phyloP scores from a whole-genome alignment of 2,888 invertebrate genomes.

The Gryllus longicercus region DNA sequence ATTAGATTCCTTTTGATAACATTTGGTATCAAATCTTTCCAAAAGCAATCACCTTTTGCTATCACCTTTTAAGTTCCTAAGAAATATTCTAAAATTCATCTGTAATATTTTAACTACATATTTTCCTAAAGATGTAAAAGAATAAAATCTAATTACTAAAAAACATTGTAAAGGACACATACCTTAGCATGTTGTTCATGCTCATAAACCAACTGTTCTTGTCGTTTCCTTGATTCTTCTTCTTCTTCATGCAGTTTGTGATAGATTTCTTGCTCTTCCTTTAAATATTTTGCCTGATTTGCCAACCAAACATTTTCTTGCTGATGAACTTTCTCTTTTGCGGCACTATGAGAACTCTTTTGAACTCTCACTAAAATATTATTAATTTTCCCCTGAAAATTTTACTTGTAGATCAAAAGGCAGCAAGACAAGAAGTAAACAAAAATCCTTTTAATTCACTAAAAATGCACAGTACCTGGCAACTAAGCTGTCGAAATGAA shows the following conservation, averaged over 20 bases:
- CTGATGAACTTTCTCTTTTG: neutral
- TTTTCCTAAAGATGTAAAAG: too few species aligned
- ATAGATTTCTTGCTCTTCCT: slow-evolving; percentile 26
- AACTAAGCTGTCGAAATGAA: neutral
- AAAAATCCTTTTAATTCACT: neutral
- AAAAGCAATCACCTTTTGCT: too few species aligned
- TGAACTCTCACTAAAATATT: neutral
- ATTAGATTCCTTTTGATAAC: too few species aligned
- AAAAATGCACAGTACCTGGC: neutral
- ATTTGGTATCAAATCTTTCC: too few species aligned
- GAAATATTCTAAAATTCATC: too few species aligned
- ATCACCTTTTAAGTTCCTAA: too few species aligned
- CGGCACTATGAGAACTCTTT: neutral
- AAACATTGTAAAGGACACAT: neutral
- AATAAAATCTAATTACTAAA: neutral
- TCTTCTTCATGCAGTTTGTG: slow-evolving; percentile 31
- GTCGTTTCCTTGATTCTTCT: slow-evolving; percentile 27
- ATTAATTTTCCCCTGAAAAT: neutral
- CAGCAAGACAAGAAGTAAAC: neutral
- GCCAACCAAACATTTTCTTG: slow-evolving; percentile 19
- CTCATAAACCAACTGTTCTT: slow-evolving; percentile 26
- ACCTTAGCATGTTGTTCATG: slow-evolving; percentile 31
- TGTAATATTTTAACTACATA: too few species aligned
- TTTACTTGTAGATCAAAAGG: neutral
- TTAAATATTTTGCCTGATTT: neutral